Evolutionary conservation across 2,797 vertebrate genomes (phyloP), one percentile per base, ranked within the genome.

Genomic region (Poecilia gillii): DNA sequence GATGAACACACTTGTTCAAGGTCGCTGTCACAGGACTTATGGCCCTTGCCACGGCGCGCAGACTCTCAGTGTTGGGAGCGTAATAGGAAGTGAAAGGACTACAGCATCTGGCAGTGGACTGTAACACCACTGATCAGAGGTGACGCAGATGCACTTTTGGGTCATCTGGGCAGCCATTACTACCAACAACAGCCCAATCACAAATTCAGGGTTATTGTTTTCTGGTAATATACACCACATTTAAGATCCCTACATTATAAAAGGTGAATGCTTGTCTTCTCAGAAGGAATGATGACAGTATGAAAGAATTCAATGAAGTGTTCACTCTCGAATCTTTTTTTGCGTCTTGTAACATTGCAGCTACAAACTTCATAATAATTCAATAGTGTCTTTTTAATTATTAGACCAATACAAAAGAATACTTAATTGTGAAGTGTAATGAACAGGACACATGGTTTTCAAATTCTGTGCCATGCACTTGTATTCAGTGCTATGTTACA

Each of bases 61-160:
- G 87, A 88, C 86, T 90, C 82, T 82, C 88, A 87, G 85, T 84
- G 89, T 90, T 88, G 78, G 84, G 88, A 89, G 78, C 82, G 88
- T 94, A 94, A 95, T 94, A 83, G 87, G 91, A 95, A 94, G 91
- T 93, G 94, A 94, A 93, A 89, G 91, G 92, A 90, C 82, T 78
- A 33, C 59, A 64, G 59, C 31, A 81, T 85, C 81, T 78, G 77
- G 91, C 93, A 88, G 77, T 88, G 89, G 84, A 92, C 87, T 94
- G 92, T 91, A 89, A 93, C 91, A 84, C 88, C 91, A 92, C 91
- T 93, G 92, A 94, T 94, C 92, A 92, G 91, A 93, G 91, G 90
- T 91, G 92, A 94, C 94, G 92, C 59, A 70, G 88, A 90, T 84
- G 86, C 86, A 75, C 87, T 86, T 85, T 74, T 31, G 73, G 93